phyloP scores from a whole-genome alignment of 2,888 invertebrate genomes.

The Argyra leucocephala region DNA sequence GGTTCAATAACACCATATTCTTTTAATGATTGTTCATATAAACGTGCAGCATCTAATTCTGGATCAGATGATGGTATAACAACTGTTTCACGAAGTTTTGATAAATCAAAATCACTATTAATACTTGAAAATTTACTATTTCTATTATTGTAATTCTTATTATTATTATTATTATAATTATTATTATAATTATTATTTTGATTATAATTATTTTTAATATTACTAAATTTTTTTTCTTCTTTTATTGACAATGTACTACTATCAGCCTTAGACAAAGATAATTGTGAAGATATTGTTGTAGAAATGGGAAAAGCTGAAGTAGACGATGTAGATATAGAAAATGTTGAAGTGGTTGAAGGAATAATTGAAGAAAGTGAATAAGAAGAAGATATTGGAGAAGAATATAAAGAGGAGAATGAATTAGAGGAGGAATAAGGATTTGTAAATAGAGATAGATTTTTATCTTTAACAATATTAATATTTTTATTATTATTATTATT shows the following conservation, averaged over 20 bases:
- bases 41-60: conserved; percentile 40
- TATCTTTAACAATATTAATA: conserved; percentile 8
- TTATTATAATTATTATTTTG: not conserved
- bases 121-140: conserved; percentile 26
- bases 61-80: conserved; percentile 40
- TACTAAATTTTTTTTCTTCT: not conserved
- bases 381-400: not conserved
- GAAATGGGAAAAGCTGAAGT: not conserved
- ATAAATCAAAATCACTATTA: conserved; percentile 13
- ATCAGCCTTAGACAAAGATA: not conserved
- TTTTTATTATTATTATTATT: conserved; percentile 14
- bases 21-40: conserved; percentile 40
- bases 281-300: not conserved
- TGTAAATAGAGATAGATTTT: not conserved
- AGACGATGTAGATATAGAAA: not conserved
- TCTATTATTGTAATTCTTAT: conserved; percentile 8
- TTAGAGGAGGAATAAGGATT: not conserved
- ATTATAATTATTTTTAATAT: not conserved
- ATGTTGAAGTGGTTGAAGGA: not conserved
- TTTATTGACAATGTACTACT: conserved; percentile 2
- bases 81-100: conserved; percentile 36
- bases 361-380: not conserved
- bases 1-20: conserved; percentile 31
- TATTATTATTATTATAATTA: not conserved
- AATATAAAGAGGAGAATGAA: not conserved